These are phyloP conservation scores for Euthynnus affinis DNA, from an alignment of 2,797 vertebrate species.

Conservation along the genomic window DNA sequence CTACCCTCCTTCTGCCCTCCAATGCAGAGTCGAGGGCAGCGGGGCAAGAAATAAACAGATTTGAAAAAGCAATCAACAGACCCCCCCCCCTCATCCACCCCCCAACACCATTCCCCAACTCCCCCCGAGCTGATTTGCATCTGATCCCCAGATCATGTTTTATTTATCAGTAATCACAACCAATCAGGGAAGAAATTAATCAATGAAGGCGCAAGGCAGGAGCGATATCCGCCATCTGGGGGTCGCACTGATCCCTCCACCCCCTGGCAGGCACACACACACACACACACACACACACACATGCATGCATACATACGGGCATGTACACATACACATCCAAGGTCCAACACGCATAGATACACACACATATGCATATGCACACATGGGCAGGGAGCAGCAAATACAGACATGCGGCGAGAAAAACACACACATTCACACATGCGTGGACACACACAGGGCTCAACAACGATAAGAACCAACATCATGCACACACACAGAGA, in stretches of 20 bases:
- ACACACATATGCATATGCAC: conserved; percentile 18
- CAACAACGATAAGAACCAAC: conserved; percentile 31
- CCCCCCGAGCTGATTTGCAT: conserved; percentile 85
- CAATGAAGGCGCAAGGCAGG: conserved; percentile 88
- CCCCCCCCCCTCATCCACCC: conserved; percentile 48
- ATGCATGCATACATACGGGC: conserved; percentile 11
- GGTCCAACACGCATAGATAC: conserved; percentile 51
- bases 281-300: too few species aligned
- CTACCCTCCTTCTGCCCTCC: conserved; percentile 65
- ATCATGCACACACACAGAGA: conserved; percentile 14
- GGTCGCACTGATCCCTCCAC: conserved; percentile 80
- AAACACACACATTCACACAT: conserved; percentile 60
- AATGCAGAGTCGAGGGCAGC: conserved; percentile 83
- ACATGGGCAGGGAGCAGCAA: conserved; percentile 35
- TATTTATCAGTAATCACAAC: conserved; percentile 94
- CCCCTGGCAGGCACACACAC: conserved; percentile 53
- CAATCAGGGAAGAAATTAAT: conserved; percentile 93
- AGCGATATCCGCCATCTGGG: conserved; percentile 94
- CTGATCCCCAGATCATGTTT: conserved; percentile 89
- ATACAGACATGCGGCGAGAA: conserved; percentile 62
- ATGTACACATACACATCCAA: conserved; percentile 8
- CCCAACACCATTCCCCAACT: conserved; percentile 10
- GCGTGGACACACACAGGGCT: conserved; percentile 28
- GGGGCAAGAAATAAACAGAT: conserved; percentile 87
- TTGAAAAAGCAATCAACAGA: conserved; percentile 89